Evolutionary conservation across 2,113 vertebrate species (phyloP).

Genomic region (Macquaria australasica): DNA sequence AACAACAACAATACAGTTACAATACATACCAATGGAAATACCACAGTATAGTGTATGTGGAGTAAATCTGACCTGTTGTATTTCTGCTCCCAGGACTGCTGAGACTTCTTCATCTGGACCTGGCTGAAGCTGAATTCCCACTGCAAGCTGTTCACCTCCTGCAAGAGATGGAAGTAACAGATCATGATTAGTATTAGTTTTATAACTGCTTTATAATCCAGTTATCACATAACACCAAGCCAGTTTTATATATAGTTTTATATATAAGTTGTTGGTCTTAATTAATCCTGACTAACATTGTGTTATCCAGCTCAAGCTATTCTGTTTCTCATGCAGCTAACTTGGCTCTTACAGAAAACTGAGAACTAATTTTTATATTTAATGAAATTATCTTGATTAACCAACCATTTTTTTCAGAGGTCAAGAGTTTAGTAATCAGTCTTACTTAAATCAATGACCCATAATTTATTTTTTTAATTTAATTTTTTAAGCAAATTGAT

Average conservation of each 20-base stretch:
- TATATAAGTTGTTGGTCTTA: not conserved
- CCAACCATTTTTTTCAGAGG: not conserved
- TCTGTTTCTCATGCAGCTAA: not conserved
- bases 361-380: not conserved
- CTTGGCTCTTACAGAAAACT: not conserved
- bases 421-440: too few species aligned
- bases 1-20: not conserved
- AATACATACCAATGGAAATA: not conserved
- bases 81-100: slow-evolving; percentile 90
- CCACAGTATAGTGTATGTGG: not conserved
- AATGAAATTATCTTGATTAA: not conserved
- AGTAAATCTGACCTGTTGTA: slow-evolving; percentile 84
- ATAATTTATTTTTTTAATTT: not conserved
- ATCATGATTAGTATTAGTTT: not conserved
- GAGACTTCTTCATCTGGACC: slow-evolving; percentile 89
- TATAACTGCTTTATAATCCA: not conserved
- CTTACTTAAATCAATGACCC: too few species aligned
- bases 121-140: slow-evolving; percentile 96
- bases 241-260: not conserved
- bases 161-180: not conserved
- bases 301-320: not conserved
- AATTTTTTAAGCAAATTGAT: not conserved
- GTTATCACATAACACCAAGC: not conserved
- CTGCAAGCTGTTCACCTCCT: slow-evolving; percentile 94
- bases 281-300: not conserved